These are phyloP conservation scores for Festucalex cinctus DNA, from an alignment of 2,113 vertebrate species.

Conservation along the genomic window DNA sequence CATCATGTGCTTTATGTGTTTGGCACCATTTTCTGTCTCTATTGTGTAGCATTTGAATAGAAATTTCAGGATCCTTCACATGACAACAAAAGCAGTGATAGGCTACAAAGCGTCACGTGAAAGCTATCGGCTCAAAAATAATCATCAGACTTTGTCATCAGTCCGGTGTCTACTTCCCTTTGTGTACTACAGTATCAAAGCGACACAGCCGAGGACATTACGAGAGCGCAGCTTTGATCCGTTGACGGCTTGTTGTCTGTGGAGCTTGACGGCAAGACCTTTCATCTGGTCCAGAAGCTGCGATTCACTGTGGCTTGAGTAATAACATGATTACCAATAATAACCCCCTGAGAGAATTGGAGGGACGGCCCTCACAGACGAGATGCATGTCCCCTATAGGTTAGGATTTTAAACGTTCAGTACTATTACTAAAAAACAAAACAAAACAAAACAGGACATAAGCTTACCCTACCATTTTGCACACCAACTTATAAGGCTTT, in stretches of 20 bases:
- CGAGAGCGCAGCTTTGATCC: constrained; percentile 62
- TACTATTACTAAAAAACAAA: too few relatives aligned
- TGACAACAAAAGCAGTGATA: constrained; percentile 42
- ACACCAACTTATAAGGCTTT: too few relatives aligned
- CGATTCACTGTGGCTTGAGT: constrained; percentile 54
- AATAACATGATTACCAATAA: constrained; percentile 69
- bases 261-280: constrained; percentile 48
- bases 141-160: constrained; percentile 62
- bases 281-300: constrained; percentile 57
- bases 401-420: neutral
- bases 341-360: constrained; percentile 52
- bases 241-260: constrained; percentile 55
- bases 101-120: constrained; percentile 20
- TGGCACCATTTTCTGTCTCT: neutral
- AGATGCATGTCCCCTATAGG: neutral
- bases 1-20: neutral
- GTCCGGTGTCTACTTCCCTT: constrained; percentile 38
- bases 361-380: neutral
- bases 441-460: too few relatives aligned
- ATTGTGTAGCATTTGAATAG: neutral
- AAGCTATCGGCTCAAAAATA: constrained; percentile 49
- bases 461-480: too few relatives aligned
- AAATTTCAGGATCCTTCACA: constrained; percentile 22
- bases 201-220: constrained; percentile 41
- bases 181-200: constrained; percentile 67